These are phyloP conservation scores for Macrosteles quadrilineatus DNA, from an alignment of 1,140 invertebrate species.

Conservation along the genomic window DNA sequence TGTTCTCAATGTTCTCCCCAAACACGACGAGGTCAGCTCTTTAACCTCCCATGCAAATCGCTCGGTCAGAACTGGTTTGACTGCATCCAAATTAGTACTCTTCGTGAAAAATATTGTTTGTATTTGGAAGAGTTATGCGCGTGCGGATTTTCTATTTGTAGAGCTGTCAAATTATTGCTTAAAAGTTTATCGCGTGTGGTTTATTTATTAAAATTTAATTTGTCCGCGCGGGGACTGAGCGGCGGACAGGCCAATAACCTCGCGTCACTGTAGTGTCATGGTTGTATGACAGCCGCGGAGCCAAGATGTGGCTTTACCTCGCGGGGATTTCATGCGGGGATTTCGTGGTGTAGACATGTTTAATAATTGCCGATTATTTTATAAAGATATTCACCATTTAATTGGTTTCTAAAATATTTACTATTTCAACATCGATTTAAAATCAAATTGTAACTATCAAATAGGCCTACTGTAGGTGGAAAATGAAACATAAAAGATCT, in stretches of 20 bases:
- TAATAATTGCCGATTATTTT: too few relatives aligned
- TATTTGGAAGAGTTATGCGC: slow-evolving; percentile 17
- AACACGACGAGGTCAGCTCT: slow-evolving; percentile 17
- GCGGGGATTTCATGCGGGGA: too few relatives aligned
- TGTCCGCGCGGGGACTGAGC: neutral
- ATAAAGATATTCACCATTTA: too few relatives aligned
- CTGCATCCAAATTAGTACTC: slow-evolving; percentile 25
- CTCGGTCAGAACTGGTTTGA: slow-evolving; percentile 6
- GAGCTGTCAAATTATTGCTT: slow-evolving; percentile 11
- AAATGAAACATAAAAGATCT: too few relatives aligned
- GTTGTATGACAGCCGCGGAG: neutral
- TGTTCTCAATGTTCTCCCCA: slow-evolving; percentile 6
- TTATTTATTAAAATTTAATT: slow-evolving; percentile 15
- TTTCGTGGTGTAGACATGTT: too few relatives aligned
- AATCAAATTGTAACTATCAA: too few relatives aligned
- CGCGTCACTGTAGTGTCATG: neutral
- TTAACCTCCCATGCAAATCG: slow-evolving; percentile 25
- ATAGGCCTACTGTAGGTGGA: too few relatives aligned
- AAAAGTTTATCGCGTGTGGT: neutral
- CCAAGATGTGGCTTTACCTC: too few relatives aligned
- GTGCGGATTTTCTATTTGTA: slow-evolving; percentile 15
- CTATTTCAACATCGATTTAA: too few relatives aligned
- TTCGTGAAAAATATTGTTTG: slow-evolving; percentile 18
- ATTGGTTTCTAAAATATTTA: too few relatives aligned
- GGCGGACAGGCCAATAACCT: neutral